These are phyloP conservation scores for Agriotes lineatus DNA, from an alignment of 2,888 invertebrate genomes.

Conservation along the genomic window DNA sequence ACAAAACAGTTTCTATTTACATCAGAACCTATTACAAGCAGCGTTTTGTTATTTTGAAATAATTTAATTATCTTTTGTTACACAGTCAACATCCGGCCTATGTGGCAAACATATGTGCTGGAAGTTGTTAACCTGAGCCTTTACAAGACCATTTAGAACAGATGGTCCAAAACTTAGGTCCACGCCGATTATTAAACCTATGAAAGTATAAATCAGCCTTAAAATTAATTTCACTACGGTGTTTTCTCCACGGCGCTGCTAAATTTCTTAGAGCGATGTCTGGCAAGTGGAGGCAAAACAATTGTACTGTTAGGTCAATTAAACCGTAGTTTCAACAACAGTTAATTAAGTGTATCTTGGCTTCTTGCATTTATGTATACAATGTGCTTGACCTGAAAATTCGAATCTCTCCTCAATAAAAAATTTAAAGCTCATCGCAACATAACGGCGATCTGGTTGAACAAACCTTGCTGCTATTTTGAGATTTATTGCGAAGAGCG, in stretches of 20 bases:
- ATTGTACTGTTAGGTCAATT: slow-evolving; percentile 40
- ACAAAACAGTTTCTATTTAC: too few relatives aligned
- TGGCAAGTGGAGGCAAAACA: slow-evolving; percentile 29
- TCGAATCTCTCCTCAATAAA: slow-evolving; percentile 14
- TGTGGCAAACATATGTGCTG: too few relatives aligned
- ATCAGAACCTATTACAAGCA: too few relatives aligned
- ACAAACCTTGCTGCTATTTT: too few relatives aligned
- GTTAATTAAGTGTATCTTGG: slow-evolving; percentile 35
- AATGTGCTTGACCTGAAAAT: slow-evolving; percentile 34
- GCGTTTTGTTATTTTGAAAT: too few relatives aligned
- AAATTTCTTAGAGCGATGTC: slow-evolving; percentile 22
- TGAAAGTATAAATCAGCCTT: slow-evolving; percentile 1
- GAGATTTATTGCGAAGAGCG: too few relatives aligned
- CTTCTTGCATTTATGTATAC: slow-evolving; percentile 22
- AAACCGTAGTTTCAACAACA: slow-evolving; percentile 38
- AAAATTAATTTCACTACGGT: slow-evolving; percentile 6
- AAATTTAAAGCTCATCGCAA: too few relatives aligned
- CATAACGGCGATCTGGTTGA: too few relatives aligned
- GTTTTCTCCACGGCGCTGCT: not conserved
- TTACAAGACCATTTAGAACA: too few relatives aligned
- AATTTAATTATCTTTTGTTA: too few relatives aligned
- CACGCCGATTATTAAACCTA: not conserved
- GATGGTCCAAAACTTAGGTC: not conserved
- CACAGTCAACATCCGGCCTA: too few relatives aligned
- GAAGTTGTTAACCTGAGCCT: too few relatives aligned